Base-by-base conservation (phyloP, 2,888 invertebrate species). In the Ormyrus thymus region DNA sequence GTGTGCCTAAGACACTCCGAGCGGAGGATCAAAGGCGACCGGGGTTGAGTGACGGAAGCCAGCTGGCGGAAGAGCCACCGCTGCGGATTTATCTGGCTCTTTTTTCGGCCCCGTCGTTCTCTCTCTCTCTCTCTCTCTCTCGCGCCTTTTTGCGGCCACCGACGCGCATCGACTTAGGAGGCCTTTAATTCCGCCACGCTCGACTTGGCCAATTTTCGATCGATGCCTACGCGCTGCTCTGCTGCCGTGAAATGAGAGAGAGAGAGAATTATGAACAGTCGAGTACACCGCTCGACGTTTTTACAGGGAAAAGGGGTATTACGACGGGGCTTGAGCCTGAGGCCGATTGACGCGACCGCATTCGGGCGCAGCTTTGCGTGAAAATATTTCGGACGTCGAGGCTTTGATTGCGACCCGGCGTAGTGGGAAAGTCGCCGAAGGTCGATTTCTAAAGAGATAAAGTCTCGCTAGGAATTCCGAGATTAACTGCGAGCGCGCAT, bases 21-120 rank as follows among this genome's bases (percentile, higher is more conserved):
- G 29, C 29, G 80, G 84, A 84, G 81, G 84, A 88, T 88, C 87
- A 88, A 88, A 88, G 87, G 65, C 72, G 64, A 78, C 86, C 86
- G 87, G 29, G 29, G 85, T 73, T 86, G 86, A 87, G 85, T 87
- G 88, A 89, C 87, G 85, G 86, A 87, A 87, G 85, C 87, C 88
- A 88, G 87, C 88, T 88, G 86, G 74, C 85, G 84, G 86, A 86
- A 85, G 86, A 86, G 84, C 84, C 75, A n/a, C 1, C 11, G 48
- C 51, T 10, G 8, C 84, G 83, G 84, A 86, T 86, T 87, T 86
- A 86, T 84, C 81, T 55, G 13, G 51, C 70, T 53, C 29, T 15
- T 15, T 61, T 29, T n/a, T 15, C 56, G 15, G 2, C 84, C 81
- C 51, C 59, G 71, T 78, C 82, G 82, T 82, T 83, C 85, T 86